Evolutionary conservation across 1,140 invertebrate species (phyloP).

Genomic region (Drosophila trapezifrons): DNA sequence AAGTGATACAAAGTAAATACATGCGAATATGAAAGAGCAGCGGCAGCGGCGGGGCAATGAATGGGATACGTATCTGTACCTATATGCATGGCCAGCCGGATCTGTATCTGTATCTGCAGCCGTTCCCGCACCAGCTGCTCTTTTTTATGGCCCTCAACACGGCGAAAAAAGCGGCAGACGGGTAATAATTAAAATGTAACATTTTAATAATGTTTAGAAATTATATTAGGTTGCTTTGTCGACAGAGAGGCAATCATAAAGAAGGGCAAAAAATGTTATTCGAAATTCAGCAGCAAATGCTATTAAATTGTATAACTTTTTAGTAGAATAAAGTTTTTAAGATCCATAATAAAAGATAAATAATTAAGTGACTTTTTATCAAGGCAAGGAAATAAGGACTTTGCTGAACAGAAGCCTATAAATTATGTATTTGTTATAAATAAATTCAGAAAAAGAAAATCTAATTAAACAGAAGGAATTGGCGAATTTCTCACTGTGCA

Average conservation of each 20-base stretch:
- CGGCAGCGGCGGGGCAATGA: slow-evolving; percentile 53
- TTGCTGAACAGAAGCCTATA: no score
- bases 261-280: not conserved
- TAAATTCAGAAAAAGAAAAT: not conserved
- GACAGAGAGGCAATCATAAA: not conserved
- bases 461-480: not conserved
- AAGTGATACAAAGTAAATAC: slow-evolving; percentile 83
- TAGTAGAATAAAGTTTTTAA: not conserved
- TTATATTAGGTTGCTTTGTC: not conserved
- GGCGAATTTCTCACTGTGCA: not conserved
- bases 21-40: slow-evolving; percentile 72
- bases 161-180: not conserved
- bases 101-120: slow-evolving; percentile 40
- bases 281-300: not conserved
- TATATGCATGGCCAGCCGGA: slow-evolving; percentile 32
- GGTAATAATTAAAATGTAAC: not conserved
- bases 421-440: no score
- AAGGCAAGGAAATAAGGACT: not conserved
- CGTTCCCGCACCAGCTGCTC: slow-evolving; percentile 20
- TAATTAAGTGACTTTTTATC: not conserved
- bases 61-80: slow-evolving; percentile 53
- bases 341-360: not conserved
- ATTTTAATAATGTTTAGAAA: not conserved
- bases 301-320: no score
- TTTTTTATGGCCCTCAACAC: not conserved